Evolutionary conservation across 2,888 invertebrate genomes (phyloP).

Genomic region (Ennomos quercinarius): DNA sequence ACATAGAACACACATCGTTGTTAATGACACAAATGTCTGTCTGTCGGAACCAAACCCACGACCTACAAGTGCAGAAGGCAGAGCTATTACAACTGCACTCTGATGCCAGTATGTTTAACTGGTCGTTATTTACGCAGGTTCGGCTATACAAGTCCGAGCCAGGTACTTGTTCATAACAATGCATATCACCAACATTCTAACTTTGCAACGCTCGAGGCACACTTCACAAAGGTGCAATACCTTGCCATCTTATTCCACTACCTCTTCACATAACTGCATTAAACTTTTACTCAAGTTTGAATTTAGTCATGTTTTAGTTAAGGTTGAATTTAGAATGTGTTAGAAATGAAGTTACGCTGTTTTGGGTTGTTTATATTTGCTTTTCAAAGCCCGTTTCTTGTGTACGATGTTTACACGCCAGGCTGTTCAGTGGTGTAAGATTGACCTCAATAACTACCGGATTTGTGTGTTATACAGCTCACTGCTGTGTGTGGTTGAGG

Average conservation of each 20-base stretch:
- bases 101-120: neutral
- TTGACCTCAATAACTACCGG: conserved; percentile 51
- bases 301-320: neutral
- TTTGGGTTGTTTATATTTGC: conserved; percentile 28
- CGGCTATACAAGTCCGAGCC: conserved; percentile 11
- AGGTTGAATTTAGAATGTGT: conserved; percentile 13
- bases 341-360: conserved; percentile 19
- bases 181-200: conserved; percentile 48
- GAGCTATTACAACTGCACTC: too few relatives aligned
- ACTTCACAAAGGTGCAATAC: conserved; percentile 52
- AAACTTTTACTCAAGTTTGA: conserved; percentile 3
- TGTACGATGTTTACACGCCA: conserved; percentile 45
- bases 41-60: too few relatives aligned
- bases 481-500: conserved; percentile 13
- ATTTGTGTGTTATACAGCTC: conserved; percentile 31
- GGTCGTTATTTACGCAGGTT: conserved; percentile 15
- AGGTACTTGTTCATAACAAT: conserved; percentile 42
- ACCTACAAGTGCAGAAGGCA: too few relatives aligned
- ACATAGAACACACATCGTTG: too few relatives aligned
- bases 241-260: conserved; percentile 22
- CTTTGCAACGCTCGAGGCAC: conserved; percentile 49
- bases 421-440: conserved; percentile 46
- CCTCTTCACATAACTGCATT: conserved; percentile 1
- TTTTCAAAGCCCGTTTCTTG: conserved; percentile 46
- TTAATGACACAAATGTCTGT: too few relatives aligned